Evolutionary conservation across 2,797 vertebrate species (phyloP).

Genomic region (Semaprochilodus insignis): DNA sequence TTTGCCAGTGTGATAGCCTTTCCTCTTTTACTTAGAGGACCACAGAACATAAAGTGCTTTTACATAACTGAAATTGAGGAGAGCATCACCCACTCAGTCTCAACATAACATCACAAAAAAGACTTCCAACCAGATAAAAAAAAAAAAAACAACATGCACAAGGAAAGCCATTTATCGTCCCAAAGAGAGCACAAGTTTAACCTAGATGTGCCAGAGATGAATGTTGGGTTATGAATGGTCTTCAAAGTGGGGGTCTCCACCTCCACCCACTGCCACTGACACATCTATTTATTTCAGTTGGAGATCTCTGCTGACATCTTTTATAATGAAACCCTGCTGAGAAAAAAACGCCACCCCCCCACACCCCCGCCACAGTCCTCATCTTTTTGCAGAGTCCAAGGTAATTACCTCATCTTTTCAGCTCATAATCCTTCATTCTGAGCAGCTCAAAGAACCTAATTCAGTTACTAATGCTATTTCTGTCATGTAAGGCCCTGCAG

Average conservation of each 20-base stretch:
- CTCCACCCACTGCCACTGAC: constrained; percentile 42
- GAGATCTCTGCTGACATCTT: constrained; percentile 39
- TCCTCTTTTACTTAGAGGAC: too few species aligned
- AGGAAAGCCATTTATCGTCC: background rate
- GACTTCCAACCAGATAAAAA: background rate
- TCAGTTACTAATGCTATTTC: constrained; percentile 16
- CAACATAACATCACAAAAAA: background rate
- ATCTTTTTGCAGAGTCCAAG: constrained; percentile 32
- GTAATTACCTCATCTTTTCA: constrained; percentile 38
- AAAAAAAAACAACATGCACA: background rate
- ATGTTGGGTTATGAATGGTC: constrained; percentile 42
- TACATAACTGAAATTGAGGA: background rate
- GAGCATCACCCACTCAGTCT: background rate
- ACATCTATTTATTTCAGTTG: constrained; percentile 46
- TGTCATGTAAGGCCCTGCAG: constrained; percentile 20
- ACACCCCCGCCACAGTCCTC: background rate
- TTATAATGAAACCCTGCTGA: constrained; percentile 35
- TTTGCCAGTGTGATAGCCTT: too few species aligned
- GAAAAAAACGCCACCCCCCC: background rate
- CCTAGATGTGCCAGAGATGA: constrained; percentile 40
- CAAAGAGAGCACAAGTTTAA: background rate
- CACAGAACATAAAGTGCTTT: background rate
- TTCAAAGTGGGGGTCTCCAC: constrained; percentile 15
- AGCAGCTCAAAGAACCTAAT: constrained; percentile 18
- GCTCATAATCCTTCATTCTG: constrained; percentile 13